A percentile compares a stretch with the other conserved stretches of the same genome.
These are phyloP conservation scores for Lycocorax pyrrhopterus DNA, from an alignment of 2,113 vertebrate species.

Conservation along the genomic window DNA sequence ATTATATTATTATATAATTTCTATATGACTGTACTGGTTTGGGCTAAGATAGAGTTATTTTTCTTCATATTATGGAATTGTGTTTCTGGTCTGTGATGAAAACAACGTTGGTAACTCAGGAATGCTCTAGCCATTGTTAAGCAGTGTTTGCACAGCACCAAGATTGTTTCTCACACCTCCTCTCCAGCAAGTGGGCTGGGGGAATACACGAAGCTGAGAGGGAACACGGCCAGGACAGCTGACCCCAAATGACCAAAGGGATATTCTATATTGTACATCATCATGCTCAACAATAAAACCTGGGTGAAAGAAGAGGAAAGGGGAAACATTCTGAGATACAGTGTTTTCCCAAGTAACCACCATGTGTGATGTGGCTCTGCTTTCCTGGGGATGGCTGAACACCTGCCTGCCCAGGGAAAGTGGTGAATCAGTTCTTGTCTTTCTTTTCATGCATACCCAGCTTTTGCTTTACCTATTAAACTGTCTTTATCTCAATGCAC, in stretches of 20 bases:
- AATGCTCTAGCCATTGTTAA: background rate
- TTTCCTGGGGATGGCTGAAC: background rate
- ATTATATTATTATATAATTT: background rate
- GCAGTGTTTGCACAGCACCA: background rate
- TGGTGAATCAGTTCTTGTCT: background rate
- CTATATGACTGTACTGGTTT: background rate
- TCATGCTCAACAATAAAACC: background rate
- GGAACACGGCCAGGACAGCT: background rate
- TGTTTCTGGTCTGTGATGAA: background rate
- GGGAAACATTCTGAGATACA: fast-evolving
- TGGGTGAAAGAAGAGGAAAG: background rate
- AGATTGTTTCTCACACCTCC: background rate
- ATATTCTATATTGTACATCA: background rate
- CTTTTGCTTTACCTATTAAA: background rate
- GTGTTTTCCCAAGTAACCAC: background rate
- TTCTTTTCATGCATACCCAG: background rate
- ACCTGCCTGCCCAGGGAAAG: background rate
- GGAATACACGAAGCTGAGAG: background rate
- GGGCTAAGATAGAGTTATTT: background rate
- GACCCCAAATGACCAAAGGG: background rate
- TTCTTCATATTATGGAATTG: background rate
- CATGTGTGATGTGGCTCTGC: too few species aligned
- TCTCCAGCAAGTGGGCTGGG: background rate
- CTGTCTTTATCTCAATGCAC: background rate
- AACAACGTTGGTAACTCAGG: background rate